phyloP scores from a whole-genome alignment of 2,113 vertebrate species.

The Podilymbus podiceps region DNA sequence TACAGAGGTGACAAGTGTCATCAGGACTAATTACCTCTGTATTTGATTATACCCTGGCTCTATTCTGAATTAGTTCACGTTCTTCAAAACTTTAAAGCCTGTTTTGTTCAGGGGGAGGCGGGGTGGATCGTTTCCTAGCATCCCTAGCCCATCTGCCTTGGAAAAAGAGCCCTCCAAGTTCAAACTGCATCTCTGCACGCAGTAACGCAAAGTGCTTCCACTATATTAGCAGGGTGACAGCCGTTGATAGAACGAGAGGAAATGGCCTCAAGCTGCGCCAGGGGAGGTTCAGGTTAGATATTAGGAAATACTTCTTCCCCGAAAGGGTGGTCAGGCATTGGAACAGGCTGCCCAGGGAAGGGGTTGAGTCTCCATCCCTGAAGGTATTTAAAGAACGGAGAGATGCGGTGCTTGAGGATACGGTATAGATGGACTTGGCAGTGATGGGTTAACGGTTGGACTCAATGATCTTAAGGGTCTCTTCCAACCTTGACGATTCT shows the following conservation, averaged over 20 bases:
- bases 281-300: too few relatives aligned
- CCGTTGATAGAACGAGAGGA: background rate
- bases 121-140: background rate
- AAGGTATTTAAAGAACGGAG: too few relatives aligned
- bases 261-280: too few relatives aligned
- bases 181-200: background rate
- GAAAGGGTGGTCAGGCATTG: too few relatives aligned
- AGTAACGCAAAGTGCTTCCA: background rate
- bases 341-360: too few relatives aligned
- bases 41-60: background rate
- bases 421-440: too few relatives aligned
- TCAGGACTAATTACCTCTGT: background rate
- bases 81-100: background rate
- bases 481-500: too few relatives aligned
- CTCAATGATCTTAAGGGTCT: too few relatives aligned
- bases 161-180: background rate
- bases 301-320: too few relatives aligned
- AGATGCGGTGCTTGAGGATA: too few relatives aligned
- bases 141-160: fast-evolving
- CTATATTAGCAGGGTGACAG: background rate
- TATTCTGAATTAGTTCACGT: background rate
- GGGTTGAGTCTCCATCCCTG: too few relatives aligned
- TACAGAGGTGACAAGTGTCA: background rate
- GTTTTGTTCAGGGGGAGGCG: background rate
- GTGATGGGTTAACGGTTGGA: too few relatives aligned